Base-by-base conservation (phyloP, 2,113 vertebrate species). In the Calyptomena viridis region DNA sequence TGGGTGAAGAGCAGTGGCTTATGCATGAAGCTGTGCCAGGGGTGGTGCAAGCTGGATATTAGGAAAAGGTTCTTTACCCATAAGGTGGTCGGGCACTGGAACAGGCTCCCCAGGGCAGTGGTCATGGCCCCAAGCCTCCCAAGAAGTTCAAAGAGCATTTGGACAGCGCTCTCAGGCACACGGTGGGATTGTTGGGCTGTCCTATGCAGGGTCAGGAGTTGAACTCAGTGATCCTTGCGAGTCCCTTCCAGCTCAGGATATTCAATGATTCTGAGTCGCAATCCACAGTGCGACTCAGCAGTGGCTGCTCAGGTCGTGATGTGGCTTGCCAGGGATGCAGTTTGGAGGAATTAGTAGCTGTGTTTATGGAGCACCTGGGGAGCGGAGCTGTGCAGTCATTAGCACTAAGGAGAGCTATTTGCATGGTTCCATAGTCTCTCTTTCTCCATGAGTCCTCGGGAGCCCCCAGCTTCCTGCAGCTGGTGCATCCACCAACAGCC, bases 81-180 rank as follows among this genome's bases (percentile, higher is more conserved):
- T 31, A 46, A 33, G 18, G 12, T 74, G 52, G 18, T 58, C 5
- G 31, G 46, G 53, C 33, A n/a, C 69, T 68, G 62, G 21, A 22
- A 12, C 69, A 30, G 69, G 19, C 39, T 75, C 16, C 77, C 39
- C 62, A 47, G 53, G 46, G 39, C 62, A 47, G 53, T 35, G 87
- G 40, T 3, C 47, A 35, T 3, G 0, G n/a, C 47, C 62, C 39
- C 2, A 7, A 53, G 44, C 53, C 77, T 82, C 46, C 23, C 87
- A 35, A 58, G 33, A 28, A 47, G 78, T 71, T 82, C 20, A 63
- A 75, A 62, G 62, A 14, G 46, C 0, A 2, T 39, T 74, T 59
- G 68, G 37, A 11, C 52, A 73, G 0, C 0, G 0, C 33, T 66
- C 1, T 0, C 44, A 60, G 53, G 24, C 20, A 0, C 39, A 47